These are phyloP conservation scores for Hipposideros larvatus DNA, from an alignment of 2,797 vertebrate genomes.

Conservation along the genomic window DNA sequence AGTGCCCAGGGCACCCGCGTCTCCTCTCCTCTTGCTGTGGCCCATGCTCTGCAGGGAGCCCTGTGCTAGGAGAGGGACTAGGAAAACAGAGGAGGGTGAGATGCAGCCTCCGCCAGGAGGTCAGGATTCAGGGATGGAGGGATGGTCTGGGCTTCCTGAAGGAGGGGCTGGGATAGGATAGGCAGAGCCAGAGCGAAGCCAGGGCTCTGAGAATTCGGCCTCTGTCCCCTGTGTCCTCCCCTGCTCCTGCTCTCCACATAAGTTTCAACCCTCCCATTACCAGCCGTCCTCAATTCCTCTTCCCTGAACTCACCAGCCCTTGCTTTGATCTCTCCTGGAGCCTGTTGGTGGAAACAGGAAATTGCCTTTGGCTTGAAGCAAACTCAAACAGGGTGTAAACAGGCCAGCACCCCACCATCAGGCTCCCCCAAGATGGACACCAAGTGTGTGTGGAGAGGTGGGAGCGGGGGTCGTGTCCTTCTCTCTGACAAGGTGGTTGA, in stretches of 20 bases:
- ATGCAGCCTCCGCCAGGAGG: not conserved
- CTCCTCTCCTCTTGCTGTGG: not conserved
- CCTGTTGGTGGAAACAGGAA: constrained; percentile 80
- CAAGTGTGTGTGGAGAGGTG: not conserved
- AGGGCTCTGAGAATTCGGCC: not conserved
- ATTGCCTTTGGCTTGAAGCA: constrained; percentile 79
- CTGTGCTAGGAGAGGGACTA: not conserved
- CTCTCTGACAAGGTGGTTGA: not conserved
- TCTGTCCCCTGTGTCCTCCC: not conserved
- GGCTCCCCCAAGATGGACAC: not conserved
- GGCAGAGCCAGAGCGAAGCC: not conserved
- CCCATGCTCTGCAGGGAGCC: not conserved
- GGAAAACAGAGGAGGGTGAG: not conserved
- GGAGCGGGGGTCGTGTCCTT: not conserved
- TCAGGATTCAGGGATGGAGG: not conserved
- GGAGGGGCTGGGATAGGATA: not conserved
- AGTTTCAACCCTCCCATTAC: constrained; percentile 67
- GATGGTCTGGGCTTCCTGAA: not conserved
- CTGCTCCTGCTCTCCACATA: constrained; percentile 20
- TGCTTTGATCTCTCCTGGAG: constrained; percentile 79
- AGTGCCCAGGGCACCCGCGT: not conserved
- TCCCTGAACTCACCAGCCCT: constrained; percentile 73
- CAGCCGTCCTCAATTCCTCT: constrained; percentile 72
- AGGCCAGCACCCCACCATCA: constrained; percentile 33
- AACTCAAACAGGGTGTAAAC: constrained; percentile 72